Percentiles rank a stretch among this genome's conserved stretches.
Conservation (phyloP, 2,888 invertebrate genomes). For the Drosophila formosana region DNA sequence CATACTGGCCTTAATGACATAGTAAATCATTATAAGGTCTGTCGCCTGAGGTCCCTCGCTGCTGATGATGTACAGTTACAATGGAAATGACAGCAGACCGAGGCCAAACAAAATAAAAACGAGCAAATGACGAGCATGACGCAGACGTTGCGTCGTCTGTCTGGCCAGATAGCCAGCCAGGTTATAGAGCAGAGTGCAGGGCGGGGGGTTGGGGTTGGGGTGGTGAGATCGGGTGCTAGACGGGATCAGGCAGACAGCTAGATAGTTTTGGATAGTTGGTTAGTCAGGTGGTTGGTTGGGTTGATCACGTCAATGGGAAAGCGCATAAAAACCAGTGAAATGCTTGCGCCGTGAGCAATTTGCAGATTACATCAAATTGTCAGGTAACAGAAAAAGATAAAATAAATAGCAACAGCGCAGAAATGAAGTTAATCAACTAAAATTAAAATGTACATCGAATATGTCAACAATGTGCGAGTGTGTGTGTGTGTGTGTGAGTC, state of each 20-base stretch:
- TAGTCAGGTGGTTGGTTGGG: conserved; percentile 50
- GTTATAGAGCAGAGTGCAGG: not conserved
- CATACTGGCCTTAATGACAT: conserved; percentile 14
- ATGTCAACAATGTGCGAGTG: conserved; percentile 64
- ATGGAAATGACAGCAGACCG: conserved; percentile 31
- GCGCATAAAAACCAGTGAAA: conserved; percentile 30
- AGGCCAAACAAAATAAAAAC: conserved; percentile 39
- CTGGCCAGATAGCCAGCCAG: conserved; percentile 10
- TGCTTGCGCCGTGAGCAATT: conserved; percentile 31
- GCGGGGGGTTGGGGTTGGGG: not conserved
- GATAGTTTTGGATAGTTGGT: not conserved
- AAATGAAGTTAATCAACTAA: conserved; percentile 72
- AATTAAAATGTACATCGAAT: conserved; percentile 74
- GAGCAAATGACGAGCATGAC: conserved; percentile 28
- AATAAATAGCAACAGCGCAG: conserved; percentile 33
- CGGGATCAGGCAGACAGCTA: conserved; percentile 28
- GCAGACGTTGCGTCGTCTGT: conserved; percentile 23
- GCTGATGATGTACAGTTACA: conserved; percentile 58
- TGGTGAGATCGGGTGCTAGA: conserved; percentile 2
- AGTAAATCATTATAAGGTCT: conserved; percentile 46
- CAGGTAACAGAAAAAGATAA: conserved; percentile 42
- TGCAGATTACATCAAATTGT: conserved; percentile 36
- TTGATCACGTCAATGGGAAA: conserved; percentile 26
- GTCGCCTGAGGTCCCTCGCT: conserved; percentile 1
- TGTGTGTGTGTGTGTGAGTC: conserved; percentile 26